Percentiles rank a stretch among this genome's conserved stretches.
phyloP scores from a whole-genome alignment of 1,140 invertebrate species.

The Aphaenogaster ashmeadi region DNA sequence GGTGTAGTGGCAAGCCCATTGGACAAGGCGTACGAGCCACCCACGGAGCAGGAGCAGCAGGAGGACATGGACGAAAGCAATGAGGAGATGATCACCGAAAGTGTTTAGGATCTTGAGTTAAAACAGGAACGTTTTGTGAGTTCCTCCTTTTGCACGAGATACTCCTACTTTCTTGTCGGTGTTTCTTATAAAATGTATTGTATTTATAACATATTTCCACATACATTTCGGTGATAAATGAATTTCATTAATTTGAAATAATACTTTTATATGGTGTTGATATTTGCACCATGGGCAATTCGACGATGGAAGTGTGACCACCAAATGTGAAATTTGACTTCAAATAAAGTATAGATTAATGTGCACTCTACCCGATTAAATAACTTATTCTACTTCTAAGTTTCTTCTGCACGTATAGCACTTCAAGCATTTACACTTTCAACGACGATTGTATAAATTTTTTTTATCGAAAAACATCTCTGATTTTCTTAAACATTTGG shows the following conservation, averaged over 20 bases:
- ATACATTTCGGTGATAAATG: slow-evolving; percentile 25
- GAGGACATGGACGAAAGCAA: slow-evolving; percentile 88
- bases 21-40: slow-evolving; percentile 95
- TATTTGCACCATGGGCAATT: not conserved
- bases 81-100: slow-evolving; percentile 88
- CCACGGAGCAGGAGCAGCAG: slow-evolving; percentile 88
- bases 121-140: not conserved
- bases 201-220: slow-evolving; percentile 72
- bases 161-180: slow-evolving; percentile 17
- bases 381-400: slow-evolving; percentile 9
- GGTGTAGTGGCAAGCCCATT: slow-evolving; percentile 97
- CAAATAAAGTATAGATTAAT: slow-evolving; percentile 12
- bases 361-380: slow-evolving; percentile 3
- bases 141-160: slow-evolving; percentile 40
- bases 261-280: slow-evolving; percentile 3
- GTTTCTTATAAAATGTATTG: slow-evolving; percentile 71
- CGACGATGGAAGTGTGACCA: not conserved
- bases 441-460: slow-evolving; percentile 10
- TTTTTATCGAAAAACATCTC: slow-evolving; percentile 25
- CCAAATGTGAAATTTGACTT: not conserved
- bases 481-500: not conserved
- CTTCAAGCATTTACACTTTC: not conserved
- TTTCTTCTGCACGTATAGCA: slow-evolving; percentile 8
- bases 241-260: slow-evolving; percentile 12
- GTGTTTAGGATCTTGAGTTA: slow-evolving; percentile 75